These are phyloP conservation scores for Whitmania pigra DNA, from an alignment of 1,140 invertebrate species.

Conservation along the genomic window DNA sequence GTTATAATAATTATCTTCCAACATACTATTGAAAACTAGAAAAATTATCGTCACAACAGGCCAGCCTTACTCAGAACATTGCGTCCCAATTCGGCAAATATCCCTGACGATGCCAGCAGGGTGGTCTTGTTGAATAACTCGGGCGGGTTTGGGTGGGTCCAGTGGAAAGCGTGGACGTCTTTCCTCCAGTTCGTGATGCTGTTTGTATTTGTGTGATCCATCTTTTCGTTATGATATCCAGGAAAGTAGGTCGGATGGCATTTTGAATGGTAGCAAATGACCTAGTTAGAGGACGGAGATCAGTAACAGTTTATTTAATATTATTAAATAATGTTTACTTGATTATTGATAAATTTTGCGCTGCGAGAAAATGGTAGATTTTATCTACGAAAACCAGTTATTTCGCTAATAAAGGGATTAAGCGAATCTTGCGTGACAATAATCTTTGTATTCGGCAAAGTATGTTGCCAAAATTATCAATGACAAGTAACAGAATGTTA, in stretches of 20 bases:
- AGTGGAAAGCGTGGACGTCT: slow-evolving; percentile 23
- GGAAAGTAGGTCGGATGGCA: slow-evolving; percentile 20
- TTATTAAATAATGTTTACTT: neutral
- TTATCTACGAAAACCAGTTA: neutral
- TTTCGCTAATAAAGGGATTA: neutral
- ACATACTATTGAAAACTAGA: too few relatives aligned
- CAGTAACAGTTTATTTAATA: neutral
- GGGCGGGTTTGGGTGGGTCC: slow-evolving; percentile 22
- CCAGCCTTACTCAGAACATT: slow-evolving; percentile 20
- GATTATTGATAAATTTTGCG: neutral
- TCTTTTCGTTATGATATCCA: slow-evolving; percentile 7
- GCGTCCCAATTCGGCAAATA: slow-evolving; percentile 20
- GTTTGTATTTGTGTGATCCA: slow-evolving; percentile 20
- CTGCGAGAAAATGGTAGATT: neutral
- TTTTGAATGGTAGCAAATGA: slow-evolving; percentile 21
- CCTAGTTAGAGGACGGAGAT: neutral
- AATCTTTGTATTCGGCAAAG: too few relatives aligned
- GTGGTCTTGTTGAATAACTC: slow-evolving; percentile 12
- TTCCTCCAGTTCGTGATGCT: slow-evolving; percentile 21
- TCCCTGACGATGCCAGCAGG: neutral
- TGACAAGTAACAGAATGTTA: too few relatives aligned
- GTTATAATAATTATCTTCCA: too few relatives aligned
- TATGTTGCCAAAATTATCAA: too few relatives aligned
- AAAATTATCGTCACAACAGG: neutral
- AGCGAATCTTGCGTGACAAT: neutral